Conservation (phyloP, 2,113 vertebrate genomes). For the Zapornia atra region DNA sequence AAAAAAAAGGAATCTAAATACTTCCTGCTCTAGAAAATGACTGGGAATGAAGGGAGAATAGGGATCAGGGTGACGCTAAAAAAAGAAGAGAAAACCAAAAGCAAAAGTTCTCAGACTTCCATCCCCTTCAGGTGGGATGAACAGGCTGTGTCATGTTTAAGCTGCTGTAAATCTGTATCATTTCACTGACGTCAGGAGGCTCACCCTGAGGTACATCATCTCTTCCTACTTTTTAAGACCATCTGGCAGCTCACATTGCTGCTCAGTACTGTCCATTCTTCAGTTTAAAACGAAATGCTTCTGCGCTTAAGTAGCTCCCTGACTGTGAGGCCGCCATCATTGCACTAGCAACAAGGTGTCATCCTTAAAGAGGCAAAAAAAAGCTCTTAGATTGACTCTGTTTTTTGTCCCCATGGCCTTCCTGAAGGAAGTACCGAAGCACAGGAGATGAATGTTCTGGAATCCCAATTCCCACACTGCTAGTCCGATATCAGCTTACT, state of each 20-base stretch:
- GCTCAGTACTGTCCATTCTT: neutral
- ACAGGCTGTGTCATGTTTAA: neutral
- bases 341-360: neutral
- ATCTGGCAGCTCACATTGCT: neutral
- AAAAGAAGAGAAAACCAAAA: neutral
- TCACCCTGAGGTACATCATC: neutral
- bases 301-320: neutral
- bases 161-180: neutral
- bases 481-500: conserved; percentile 28
- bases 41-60: neutral
- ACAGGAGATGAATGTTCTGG: neutral
- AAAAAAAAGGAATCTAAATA: neutral
- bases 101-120: neutral
- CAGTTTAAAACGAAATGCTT: neutral
- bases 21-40: neutral
- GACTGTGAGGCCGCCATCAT: neutral
- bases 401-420: neutral
- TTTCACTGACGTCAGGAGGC: neutral
- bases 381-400: neutral
- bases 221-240: neutral
- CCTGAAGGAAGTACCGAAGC: neutral
- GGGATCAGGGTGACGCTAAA: neutral
- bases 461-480: conserved; percentile 35
- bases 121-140: neutral
- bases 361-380: neutral